These are phyloP conservation scores for Lacerta bilineata DNA, from an alignment of 2,797 vertebrate species.

Conservation along the genomic window DNA sequence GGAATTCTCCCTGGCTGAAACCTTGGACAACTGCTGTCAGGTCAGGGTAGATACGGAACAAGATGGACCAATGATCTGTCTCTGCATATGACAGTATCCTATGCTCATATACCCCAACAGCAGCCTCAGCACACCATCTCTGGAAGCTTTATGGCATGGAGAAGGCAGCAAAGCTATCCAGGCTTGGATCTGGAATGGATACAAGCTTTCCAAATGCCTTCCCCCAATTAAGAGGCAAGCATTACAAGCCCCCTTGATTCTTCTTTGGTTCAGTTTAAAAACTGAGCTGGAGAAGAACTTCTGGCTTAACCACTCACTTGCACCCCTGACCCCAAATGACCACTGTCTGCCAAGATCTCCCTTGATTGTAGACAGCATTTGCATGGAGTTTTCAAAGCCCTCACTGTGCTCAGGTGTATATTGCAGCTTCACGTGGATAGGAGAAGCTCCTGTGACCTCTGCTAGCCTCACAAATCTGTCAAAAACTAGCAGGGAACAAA, in stretches of 20 bases:
- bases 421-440: not conserved
- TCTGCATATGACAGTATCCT: no score
- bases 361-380: not conserved
- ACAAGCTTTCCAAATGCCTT: not conserved
- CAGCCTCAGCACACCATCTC: not conserved
- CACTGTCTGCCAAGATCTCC: not conserved
- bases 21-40: no score
- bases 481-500: not conserved
- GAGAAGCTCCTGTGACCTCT: not conserved
- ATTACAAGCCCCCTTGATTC: not conserved
- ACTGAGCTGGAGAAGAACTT: not conserved
- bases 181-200: not conserved
- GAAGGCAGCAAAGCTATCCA: not conserved
- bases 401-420: not conserved
- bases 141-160: not conserved
- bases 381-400: not conserved
- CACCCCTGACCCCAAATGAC: no score
- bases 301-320: not conserved
- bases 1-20: no score
- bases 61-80: no score
- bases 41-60: no score
- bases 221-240: not conserved
- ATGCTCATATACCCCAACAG: no score
- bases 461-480: not conserved
- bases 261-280: not conserved